Conservation (phyloP, 2,113 vertebrate genomes). For the Zapornia atra region DNA sequence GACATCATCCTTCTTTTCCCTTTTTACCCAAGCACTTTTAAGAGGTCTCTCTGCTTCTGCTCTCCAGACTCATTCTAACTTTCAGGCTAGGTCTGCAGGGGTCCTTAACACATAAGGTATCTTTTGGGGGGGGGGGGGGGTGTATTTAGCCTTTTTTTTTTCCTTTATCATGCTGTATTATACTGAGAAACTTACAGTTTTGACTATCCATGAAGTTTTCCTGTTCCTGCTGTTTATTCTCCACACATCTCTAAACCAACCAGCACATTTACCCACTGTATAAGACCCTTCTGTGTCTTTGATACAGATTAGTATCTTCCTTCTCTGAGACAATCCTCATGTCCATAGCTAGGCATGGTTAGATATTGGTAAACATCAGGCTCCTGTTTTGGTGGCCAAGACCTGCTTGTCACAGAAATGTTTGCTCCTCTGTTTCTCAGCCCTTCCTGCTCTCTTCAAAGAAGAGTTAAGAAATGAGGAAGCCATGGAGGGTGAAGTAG, state of each 20-base stretch:
- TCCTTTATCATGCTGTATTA: background rate
- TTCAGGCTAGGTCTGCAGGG: background rate
- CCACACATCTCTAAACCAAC: background rate
- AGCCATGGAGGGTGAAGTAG: constrained; percentile 19
- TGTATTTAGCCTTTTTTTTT: background rate
- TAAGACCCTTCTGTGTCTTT: background rate
- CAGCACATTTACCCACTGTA: background rate
- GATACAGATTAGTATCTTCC: background rate
- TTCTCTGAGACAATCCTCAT: background rate
- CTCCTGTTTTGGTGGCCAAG: background rate
- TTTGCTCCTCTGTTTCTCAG: constrained; percentile 48
- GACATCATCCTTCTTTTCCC: background rate
- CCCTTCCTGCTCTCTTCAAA: constrained; percentile 75
- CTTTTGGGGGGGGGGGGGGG: too few relatives aligned
- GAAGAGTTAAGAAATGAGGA: constrained; percentile 75
- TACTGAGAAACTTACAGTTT: background rate
- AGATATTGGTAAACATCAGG: background rate
- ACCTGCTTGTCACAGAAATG: background rate
- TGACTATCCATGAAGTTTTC: background rate
- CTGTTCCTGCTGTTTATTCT: background rate
- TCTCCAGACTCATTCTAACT: background rate
- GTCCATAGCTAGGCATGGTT: background rate
- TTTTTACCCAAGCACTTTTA: background rate
- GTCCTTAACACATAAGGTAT: background rate
- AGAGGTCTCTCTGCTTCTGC: background rate